A percentile compares a stretch with the other conserved stretches of the same genome.
phyloP scores from a whole-genome alignment of 2,113 vertebrate species.

The Abramis brama region DNA sequence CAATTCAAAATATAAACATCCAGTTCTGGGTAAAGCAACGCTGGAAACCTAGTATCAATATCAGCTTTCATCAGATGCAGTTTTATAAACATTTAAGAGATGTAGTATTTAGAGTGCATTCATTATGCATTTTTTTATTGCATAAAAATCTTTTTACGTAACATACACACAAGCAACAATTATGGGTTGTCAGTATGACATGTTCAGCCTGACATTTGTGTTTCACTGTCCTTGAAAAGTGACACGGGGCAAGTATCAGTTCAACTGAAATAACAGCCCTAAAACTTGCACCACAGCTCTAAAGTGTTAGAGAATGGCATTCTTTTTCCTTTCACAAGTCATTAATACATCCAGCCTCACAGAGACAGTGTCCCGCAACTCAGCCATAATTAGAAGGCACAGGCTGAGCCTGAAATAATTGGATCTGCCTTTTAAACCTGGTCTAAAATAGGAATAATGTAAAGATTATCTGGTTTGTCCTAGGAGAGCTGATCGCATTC shows the following conservation, averaged over 20 bases:
- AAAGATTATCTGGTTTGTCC: conserved; percentile 27
- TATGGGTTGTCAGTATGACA: background rate
- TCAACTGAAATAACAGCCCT: conserved; percentile 35
- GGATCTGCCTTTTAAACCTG: conserved; percentile 42
- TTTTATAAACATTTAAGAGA: background rate
- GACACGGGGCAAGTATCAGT: background rate
- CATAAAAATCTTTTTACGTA: background rate
- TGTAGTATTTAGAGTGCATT: background rate
- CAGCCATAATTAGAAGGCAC: conserved; percentile 43
- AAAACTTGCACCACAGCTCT: background rate
- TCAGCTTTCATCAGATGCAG: background rate
- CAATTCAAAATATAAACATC: conserved; percentile 19
- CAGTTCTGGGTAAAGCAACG: background rate
- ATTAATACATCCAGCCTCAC: conserved; percentile 34
- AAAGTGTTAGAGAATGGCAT: conserved; percentile 10
- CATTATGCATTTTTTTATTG: background rate
- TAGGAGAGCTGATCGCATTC: background rate
- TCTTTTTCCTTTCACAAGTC: conserved; percentile 18
- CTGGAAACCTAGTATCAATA: background rate
- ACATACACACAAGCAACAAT: background rate
- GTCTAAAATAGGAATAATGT: conserved; percentile 43
- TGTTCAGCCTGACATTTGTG: background rate
- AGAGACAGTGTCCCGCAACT: conserved; percentile 28
- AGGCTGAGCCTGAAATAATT: conserved; percentile 41
- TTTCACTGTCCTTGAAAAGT: conserved; percentile 12